Evolutionary conservation across 1,140 invertebrate species (phyloP).

Genomic region (Augochlora pura): DNA sequence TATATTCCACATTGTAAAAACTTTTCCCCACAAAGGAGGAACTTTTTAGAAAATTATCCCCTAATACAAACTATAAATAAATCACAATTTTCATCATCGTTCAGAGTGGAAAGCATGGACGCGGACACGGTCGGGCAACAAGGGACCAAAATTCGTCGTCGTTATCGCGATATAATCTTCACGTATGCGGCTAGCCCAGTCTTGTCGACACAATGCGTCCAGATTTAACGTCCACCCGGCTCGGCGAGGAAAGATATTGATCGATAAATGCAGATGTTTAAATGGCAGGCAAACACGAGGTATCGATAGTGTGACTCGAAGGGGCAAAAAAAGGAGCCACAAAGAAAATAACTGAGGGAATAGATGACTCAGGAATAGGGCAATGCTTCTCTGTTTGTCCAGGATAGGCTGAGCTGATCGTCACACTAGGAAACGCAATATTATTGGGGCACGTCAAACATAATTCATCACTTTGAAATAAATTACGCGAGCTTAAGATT

Average conservation of each 20-base stretch:
- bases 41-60: neutral
- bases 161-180: slow-evolving; percentile 31
- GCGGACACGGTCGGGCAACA: neutral
- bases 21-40: neutral
- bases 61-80: neutral
- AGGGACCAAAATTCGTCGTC: slow-evolving; percentile 23
- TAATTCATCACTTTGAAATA: too few relatives aligned
- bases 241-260: slow-evolving; percentile 45
- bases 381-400: too few relatives aligned
- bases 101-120: neutral
- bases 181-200: slow-evolving; percentile 17
- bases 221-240: slow-evolving; percentile 62
- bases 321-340: neutral
- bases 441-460: too few relatives aligned
- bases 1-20: neutral
- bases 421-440: too few relatives aligned
- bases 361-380: slow-evolving; percentile 38
- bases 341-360: slow-evolving; percentile 17
- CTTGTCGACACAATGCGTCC: slow-evolving; percentile 56
- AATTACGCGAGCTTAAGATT: too few relatives aligned
- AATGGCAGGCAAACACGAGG: slow-evolving; percentile 49
- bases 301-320: slow-evolving; percentile 42
- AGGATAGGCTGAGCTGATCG: too few relatives aligned
- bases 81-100: neutral
- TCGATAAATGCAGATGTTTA: slow-evolving; percentile 64